phyloP scores from a whole-genome alignment of 2,797 vertebrate species.

The Peromyscus nudipes region DNA sequence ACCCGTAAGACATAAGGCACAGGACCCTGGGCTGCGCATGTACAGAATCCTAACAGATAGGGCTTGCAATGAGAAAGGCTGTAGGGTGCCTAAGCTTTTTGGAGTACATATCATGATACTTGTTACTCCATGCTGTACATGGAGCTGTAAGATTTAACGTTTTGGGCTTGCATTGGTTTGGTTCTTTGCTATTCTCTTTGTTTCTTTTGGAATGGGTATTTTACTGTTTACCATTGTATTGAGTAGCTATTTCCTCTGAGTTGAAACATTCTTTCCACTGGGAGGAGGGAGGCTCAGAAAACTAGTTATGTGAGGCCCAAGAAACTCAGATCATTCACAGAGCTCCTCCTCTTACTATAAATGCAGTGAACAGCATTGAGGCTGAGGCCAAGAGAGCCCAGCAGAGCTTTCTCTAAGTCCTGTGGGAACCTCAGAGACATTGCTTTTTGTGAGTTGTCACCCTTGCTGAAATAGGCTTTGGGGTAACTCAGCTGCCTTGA shows the following conservation, averaged over 20 bases:
- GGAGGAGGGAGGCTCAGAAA: not conserved
- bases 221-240: not conserved
- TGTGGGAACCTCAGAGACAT: not conserved
- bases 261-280: not conserved
- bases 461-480: not conserved
- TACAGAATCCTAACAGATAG: not conserved
- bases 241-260: not conserved
- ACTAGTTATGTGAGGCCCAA: not conserved
- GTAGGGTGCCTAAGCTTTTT: too few species aligned
- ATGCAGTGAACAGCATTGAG: not conserved
- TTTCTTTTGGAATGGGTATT: not conserved
- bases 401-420: not conserved
- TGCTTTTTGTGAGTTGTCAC: not conserved
- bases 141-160: not conserved
- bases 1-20: too few species aligned
- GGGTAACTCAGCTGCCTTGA: not conserved
- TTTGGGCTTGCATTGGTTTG: not conserved
- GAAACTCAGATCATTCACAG: not conserved
- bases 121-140: not conserved
- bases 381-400: not conserved
- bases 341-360: not conserved
- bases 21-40: too few species aligned
- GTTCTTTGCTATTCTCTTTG: not conserved
- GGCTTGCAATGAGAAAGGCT: too few species aligned
- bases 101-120: too few species aligned